Base-by-base conservation (phyloP, 1,140 invertebrate species). In the Drosophila watanabei region DNA sequence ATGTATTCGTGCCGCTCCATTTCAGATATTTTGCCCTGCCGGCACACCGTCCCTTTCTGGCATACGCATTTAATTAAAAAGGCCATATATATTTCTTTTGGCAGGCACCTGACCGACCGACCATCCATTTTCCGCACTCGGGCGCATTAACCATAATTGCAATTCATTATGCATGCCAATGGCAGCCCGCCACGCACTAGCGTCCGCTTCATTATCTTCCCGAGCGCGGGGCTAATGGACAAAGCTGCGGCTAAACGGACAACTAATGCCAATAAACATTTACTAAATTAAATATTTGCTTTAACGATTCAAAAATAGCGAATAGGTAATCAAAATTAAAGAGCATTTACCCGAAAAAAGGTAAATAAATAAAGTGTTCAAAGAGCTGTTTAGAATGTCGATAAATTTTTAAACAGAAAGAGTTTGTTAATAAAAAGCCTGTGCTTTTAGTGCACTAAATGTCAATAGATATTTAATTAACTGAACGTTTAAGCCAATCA, bases 131-230 rank as follows among this genome's bases (percentile, higher is more conserved):
- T 49, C 11, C 45, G 59, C 58, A 35, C 46, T 49, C 28, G 46
- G 20, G 57, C 60, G 54, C 75, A 79, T 79, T 72, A 72, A 79
- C 77, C 59, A 79, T 79, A 79, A 79, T 79, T 72, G 76, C 52
- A 48, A 64, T 79, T 72, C 59, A 79, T 79, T 79, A 79, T 79
- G 76, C 76, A 79, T 72, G 68, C 37, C 76, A 58, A 41, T 59
- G 76, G 35, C 60, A 39, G 10, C 7, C 13, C 52, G 61, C 39
- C 32, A 18, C 54, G 28, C 61, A 56, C 41, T 68, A 43, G 28
- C 75, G 56, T 49, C 63, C 72, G 49, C 51, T 60, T 73, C 68
- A 72, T 73, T 72, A 70, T 70, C 51, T 32, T 41, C 41, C 61
- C 43, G 18, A 46, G n/a, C 56, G 32, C 51, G 41, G 20, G 30